These are phyloP conservation scores for Epinotia bilunana DNA, from an alignment of 2,888 invertebrate genomes.

Conservation along the genomic window DNA sequence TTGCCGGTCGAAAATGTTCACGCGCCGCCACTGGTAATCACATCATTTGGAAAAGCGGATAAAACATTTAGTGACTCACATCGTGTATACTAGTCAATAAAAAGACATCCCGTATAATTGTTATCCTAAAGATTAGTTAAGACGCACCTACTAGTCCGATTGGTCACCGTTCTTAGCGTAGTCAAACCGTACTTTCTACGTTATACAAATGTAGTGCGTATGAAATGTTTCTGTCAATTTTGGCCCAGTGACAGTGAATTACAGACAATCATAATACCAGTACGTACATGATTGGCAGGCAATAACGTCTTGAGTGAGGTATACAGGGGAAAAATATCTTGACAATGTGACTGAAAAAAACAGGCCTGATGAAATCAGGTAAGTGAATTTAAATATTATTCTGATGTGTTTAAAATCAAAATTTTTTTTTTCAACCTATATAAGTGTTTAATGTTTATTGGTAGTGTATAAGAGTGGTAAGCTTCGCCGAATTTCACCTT, in stretches of 20 bases:
- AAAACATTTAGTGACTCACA: not conserved
- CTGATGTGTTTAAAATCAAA: not conserved
- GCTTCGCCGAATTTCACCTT: no score
- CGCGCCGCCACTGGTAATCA: not conserved
- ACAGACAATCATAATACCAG: not conserved
- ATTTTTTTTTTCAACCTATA: not conserved
- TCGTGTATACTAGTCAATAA: not conserved
- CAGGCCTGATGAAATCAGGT: slow-evolving; percentile 38
- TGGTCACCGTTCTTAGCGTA: slow-evolving; percentile 16
- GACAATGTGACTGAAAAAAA: slow-evolving; percentile 34
- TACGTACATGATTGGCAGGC: not conserved
- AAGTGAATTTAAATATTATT: slow-evolving; percentile 4
- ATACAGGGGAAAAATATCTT: slow-evolving; percentile 18
- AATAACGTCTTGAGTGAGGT: not conserved
- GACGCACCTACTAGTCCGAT: slow-evolving; percentile 35
- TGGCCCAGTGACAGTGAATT: not conserved
- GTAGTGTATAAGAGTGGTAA: no score
- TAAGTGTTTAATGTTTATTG: not conserved
- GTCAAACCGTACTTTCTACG: slow-evolving; percentile 16
- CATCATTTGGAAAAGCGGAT: not conserved
- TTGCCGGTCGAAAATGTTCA: no score
- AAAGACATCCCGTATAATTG: slow-evolving; percentile 27
- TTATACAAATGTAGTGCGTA: not conserved
- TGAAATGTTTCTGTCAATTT: not conserved
- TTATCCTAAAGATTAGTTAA: slow-evolving; percentile 36